Conservation (phyloP, 2,888 invertebrate species). For the Eumerus sabulonum region DNA sequence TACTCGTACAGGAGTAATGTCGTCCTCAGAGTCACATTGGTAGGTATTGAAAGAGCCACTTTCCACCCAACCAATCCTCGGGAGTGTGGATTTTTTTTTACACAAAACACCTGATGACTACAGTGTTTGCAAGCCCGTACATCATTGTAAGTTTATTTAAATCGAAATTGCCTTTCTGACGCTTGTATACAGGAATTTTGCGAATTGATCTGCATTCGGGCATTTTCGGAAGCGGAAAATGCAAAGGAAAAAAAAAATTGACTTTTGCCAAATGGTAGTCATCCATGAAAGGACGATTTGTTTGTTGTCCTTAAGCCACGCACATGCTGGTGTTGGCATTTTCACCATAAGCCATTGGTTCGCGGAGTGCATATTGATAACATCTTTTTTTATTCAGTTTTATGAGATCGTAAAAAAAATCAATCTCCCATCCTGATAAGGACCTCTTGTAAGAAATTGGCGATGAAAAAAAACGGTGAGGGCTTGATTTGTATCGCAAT, state of each 20-base stretch:
- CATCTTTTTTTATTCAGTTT: neutral
- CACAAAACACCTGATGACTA: slow-evolving; percentile 40
- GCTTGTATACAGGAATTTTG: neutral
- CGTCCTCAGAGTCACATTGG: slow-evolving; percentile 35
- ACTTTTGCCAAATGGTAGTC: slow-evolving; percentile 13
- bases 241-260: slow-evolving; percentile 36
- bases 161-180: slow-evolving; percentile 57
- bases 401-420: slow-evolving; percentile 8
- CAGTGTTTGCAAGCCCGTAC: slow-evolving; percentile 7
- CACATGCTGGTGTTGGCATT: too few relatives aligned
- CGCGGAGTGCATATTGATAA: neutral
- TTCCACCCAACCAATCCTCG: slow-evolving; percentile 1
- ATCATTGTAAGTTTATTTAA: slow-evolving; percentile 53
- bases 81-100: neutral
- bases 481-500: too few relatives aligned
- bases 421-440: slow-evolving; percentile 6
- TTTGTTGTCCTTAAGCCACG: too few relatives aligned
- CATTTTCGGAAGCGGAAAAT: neutral
- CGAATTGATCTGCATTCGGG: neutral
- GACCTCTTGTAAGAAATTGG: slow-evolving; percentile 33
- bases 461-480: slow-evolving; percentile 13
- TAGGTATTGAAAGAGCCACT: slow-evolving; percentile 33
- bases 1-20: slow-evolving; percentile 30
- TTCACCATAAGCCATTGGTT: neutral
- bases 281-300: too few relatives aligned